Evolutionary conservation across 1,140 invertebrate genomes (phyloP), one percentile per base, ranked within the genome.

Genomic region (Drosophila littoralis): DNA sequence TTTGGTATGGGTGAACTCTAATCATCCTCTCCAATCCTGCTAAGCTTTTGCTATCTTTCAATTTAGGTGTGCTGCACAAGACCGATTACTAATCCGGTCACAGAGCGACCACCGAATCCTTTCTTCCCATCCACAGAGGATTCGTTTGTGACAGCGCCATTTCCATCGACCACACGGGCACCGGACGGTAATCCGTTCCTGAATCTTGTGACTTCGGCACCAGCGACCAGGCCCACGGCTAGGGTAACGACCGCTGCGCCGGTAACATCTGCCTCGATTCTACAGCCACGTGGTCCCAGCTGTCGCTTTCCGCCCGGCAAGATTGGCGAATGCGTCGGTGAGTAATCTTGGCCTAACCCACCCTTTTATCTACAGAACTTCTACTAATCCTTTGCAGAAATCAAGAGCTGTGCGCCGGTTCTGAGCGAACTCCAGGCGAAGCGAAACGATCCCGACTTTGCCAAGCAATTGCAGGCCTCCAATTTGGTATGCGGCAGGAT

Each of bases 271-370:
- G 36, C 54, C 2, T 48, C 76, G 0, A 0, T 81, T 8, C n/a
- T 83, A 1, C 73, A 86, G 13, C 32, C 33, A n/a, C 58, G 79
- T 38, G 72, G 77, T 4, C 33, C 36, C 9, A 8, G 22, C 4
- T 92, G 91, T 13, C 81, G 79, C 0, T 76, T 79, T 33, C 91
- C 91, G 5, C 75, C 90, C 40, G 32, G 50, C 6, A 77, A 64
- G 1, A 58, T 76, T 0, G 91, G 91, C 1, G 75, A 63, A 15
- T 92, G 91, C 51, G 46, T 82, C 22, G 73, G 88, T 89, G 59
- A 90, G 77, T 77, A 4, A 0, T 28, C 22, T 28, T 10, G 13
- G 42, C n/a, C n/a, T n/a, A 15, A 12, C 2, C 15, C 3, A 13
- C 5, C 8, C 15, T 15, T 15, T 43, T 28, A 28, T 28, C 22